These are phyloP conservation scores for Phytoseiulus persimilis DNA, from an alignment of 2,888 invertebrate genomes.

Conservation along the genomic window DNA sequence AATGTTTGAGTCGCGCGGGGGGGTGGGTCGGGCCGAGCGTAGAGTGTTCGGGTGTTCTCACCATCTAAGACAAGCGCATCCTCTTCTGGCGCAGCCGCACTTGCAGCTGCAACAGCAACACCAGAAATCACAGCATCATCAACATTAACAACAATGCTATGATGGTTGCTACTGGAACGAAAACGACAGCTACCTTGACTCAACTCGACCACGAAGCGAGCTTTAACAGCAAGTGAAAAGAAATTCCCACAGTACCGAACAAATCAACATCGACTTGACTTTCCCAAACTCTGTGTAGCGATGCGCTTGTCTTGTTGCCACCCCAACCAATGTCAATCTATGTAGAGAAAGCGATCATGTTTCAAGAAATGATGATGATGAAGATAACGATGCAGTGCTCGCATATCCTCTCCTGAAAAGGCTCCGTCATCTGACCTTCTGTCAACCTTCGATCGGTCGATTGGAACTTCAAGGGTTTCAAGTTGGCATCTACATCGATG, in stretches of 20 bases:
- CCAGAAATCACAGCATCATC: neutral
- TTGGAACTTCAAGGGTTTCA: neutral
- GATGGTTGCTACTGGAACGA: neutral
- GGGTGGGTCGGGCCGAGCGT: neutral
- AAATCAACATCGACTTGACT: neutral
- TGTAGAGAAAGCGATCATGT: neutral
- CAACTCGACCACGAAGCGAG: neutral
- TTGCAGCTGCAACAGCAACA: neutral
- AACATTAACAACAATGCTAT: neutral
- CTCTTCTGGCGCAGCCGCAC: neutral
- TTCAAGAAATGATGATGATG: neutral
- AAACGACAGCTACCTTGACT: neutral
- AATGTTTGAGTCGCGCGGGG: neutral
- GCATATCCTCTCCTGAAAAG: neutral
- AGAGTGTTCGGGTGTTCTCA: neutral
- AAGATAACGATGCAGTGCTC: neutral
- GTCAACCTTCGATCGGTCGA: neutral
- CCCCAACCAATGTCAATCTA: neutral
- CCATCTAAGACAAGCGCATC: slow-evolving; percentile 5
- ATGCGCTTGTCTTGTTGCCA: slow-evolving; percentile 5
- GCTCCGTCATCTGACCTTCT: neutral
- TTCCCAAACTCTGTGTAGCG: neutral
- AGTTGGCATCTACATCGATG: neutral
- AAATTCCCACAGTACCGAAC: neutral
- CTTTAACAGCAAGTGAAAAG: neutral